phyloP scores from a whole-genome alignment of 2,888 invertebrate genomes.

The Cephus pulcher region DNA sequence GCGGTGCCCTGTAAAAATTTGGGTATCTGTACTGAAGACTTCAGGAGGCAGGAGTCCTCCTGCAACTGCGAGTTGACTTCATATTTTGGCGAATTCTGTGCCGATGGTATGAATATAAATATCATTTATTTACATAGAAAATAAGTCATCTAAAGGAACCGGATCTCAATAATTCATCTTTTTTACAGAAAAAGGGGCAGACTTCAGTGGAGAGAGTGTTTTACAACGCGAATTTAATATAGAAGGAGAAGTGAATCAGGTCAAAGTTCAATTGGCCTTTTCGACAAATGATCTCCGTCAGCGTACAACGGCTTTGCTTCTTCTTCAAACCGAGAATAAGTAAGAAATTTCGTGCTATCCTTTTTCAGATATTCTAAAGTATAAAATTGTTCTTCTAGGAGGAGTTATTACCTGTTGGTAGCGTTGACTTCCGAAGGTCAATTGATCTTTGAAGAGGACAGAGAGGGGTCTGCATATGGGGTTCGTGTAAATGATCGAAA shows the following conservation, averaged over 20 bases:
- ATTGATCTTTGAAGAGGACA: slow-evolving; percentile 86
- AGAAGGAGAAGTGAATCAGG: slow-evolving; percentile 77
- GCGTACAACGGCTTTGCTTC: slow-evolving; percentile 81
- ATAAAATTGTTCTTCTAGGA: slow-evolving; percentile 66
- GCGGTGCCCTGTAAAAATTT: slow-evolving; percentile 88
- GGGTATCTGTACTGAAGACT: slow-evolving; percentile 90
- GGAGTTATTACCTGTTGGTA: slow-evolving; percentile 85
- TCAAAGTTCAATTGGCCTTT: slow-evolving; percentile 88
- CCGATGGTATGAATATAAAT: slow-evolving; percentile 69
- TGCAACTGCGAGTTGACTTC: slow-evolving; percentile 92
- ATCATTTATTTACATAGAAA: not conserved
- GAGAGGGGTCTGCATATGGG: slow-evolving; percentile 80
- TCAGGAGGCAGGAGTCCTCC: slow-evolving; percentile 84
- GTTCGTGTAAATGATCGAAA: slow-evolving; percentile 82
- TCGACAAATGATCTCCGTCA: slow-evolving; percentile 84
- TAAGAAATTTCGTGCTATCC: slow-evolving; percentile 61
- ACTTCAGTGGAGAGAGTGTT: slow-evolving; percentile 88
- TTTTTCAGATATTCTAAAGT: slow-evolving; percentile 17
- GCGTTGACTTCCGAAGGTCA: slow-evolving; percentile 87
- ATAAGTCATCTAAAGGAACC: not conserved
- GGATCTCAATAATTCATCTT: not conserved
- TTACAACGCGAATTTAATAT: slow-evolving; percentile 82
- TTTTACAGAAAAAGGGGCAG: slow-evolving; percentile 82
- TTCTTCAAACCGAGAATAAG: slow-evolving; percentile 87
- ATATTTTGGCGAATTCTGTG: slow-evolving; percentile 89